Evolutionary conservation across 2,113 vertebrate genomes (phyloP), one percentile per base, ranked within the genome.

Genomic region (Asarcornis scutulata): DNA sequence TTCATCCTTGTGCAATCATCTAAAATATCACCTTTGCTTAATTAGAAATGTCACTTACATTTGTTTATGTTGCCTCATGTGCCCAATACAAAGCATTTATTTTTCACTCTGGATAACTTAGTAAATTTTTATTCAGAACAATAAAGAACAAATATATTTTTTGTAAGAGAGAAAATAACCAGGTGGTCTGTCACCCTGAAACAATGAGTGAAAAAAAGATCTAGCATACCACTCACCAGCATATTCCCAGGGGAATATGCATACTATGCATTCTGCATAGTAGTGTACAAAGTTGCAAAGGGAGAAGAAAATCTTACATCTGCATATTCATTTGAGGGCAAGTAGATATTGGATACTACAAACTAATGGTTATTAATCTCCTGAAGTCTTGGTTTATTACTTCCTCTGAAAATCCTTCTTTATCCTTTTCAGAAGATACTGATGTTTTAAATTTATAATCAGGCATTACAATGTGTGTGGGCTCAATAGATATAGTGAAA

Each of bases 401-500:
- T 71, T 60, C 25, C 42, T 74, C 25, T 69, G 72, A 86, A 75
- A 90, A 71, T 74, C 42, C 26, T 64, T 46, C 75, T 85, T 78
- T 89, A 88, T 91, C 46, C 20, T 48, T 96, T 96, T 96, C 29
- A 44, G 76, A 95, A 83, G 74, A 88, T 86, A 85, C 56, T 78
- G 94, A 83, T 90, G 63, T 91, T 96, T 98, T 62, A 93, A 84
- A 96, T 89, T 91, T 91, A 92, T 88, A 93, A 71, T 22, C 55
- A 80, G 53, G 59, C 72, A 69, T 71, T 95, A 60, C 44, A 71
- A 66, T 59, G 63, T 77, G 60, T 78, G 72, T 44, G 67, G 64
- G 86, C 83, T 96, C 88, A 88, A 31, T 31, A 64, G 90, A 79
- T 77, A 21, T 94, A 94, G 88, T 80, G 80, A 95, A 96, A 97